Evolutionary conservation across 2,888 invertebrate species (phyloP), one percentile per base, ranked within the genome.

Genomic region (Stenurella melanura): DNA sequence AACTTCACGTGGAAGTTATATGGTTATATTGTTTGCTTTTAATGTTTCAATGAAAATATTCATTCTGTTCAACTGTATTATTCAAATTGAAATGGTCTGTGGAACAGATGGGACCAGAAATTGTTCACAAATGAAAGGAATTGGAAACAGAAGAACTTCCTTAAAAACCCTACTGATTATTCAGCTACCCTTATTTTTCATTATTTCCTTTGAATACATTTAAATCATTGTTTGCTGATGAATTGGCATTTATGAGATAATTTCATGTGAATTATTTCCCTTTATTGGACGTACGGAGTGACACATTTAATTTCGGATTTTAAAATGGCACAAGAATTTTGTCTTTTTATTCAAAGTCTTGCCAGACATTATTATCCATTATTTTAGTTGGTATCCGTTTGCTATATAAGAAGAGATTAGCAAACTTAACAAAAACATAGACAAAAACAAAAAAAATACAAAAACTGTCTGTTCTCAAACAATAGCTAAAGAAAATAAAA

Each of bases 11-110:
- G 12, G 12, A 21, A 19, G 0, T 26, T 26, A 19, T 30, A 61
- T 30, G 61, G n/a, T 19, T 9, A 34, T 61, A 61, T 61, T 61
- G 61, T 61, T 61, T 61, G 61, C 26, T 61, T 61, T 21, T 21
- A 50, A 34, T 21, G 61, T n/a, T 17, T 30, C n/a, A n/a, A 61
- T 61, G 34, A 34, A 61, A 4, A n/a, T n/a, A 61, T 61, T 61
- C 61, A 61, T 61, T 58, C 61, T n/a, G 21, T 61, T 61, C 30
- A 30, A 30, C 34, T 61, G 15, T 61, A 61, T 61, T 61, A 61
- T 61, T 30, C 34, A 61, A 61, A 61, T 30, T 34, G 61, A 61
- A 30, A 30, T 17, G 15, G 61, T 30, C 9, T 61, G 30, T 7
- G 9, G 61, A 61, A 34, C 61, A 61, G 61, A 61, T 61, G 61